Conservation (phyloP, 2,113 vertebrate genomes). For the Heterotis niloticus region DNA sequence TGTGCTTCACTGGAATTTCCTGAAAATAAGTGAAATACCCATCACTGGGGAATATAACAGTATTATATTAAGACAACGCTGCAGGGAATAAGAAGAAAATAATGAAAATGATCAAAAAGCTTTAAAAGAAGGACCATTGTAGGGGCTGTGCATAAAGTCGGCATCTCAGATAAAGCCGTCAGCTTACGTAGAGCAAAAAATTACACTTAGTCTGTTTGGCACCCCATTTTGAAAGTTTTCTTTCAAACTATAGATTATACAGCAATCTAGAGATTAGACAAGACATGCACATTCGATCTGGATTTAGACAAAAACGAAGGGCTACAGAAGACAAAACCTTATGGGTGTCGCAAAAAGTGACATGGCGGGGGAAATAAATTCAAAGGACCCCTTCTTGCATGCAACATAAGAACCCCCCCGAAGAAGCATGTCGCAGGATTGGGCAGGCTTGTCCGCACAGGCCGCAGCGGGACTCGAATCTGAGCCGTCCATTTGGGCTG, state of each 20-base stretch:
- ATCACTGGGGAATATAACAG: neutral
- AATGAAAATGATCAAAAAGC: too few species aligned
- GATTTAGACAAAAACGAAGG: constrained; percentile 39
- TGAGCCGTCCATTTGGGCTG: too few species aligned
- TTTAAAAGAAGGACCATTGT: too few species aligned
- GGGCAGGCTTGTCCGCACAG: neutral
- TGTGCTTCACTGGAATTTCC: neutral
- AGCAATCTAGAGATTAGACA: constrained; percentile 39
- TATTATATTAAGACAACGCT: neutral
- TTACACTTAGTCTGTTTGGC: constrained; percentile 30
- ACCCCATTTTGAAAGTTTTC: constrained; percentile 58
- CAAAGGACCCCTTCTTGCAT: constrained; percentile 48
- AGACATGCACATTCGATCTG: constrained; percentile 16
- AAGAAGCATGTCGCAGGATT: constrained; percentile 22
- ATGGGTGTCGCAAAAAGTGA: constrained; percentile 42
- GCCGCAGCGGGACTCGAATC: too few species aligned
- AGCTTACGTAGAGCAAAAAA: neutral
- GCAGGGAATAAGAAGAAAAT: too few species aligned
- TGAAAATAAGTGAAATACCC: neutral
- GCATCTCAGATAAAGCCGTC: neutral
- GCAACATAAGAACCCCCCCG: constrained; percentile 49
- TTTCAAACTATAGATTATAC: constrained; percentile 46
- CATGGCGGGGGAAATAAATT: constrained; percentile 49
- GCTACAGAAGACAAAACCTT: constrained; percentile 36
- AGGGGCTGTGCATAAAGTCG: too few species aligned